phyloP scores from a whole-genome alignment of 53 echinoderm and acorn worm genomes.

The Actinopyga echinites region DNA sequence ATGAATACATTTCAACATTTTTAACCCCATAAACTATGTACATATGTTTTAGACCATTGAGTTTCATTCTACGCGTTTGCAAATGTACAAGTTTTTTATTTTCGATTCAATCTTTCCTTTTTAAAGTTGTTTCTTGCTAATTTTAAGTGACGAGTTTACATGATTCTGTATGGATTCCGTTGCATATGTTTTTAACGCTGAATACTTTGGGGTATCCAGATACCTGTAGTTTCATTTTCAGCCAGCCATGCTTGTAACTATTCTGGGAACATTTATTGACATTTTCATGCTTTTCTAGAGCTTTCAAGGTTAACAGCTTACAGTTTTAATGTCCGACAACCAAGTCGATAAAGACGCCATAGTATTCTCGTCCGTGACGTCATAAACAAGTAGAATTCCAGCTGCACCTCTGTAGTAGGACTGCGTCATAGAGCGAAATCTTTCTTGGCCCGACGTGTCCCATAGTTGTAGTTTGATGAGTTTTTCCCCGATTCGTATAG shows the following conservation, averaged over 20 bases:
- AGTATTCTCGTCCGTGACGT: slow-evolving; percentile 83
- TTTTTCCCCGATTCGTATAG: slow-evolving; percentile 58
- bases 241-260: not conserved
- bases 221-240: not conserved
- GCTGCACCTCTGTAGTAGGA: slow-evolving; percentile 92
- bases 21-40: too few species aligned
- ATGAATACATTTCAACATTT: too few species aligned
- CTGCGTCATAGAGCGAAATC: slow-evolving; percentile 96
- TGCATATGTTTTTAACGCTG: too few species aligned
- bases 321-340: slow-evolving; percentile 78
- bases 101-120: too few species aligned
- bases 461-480: slow-evolving; percentile 83
- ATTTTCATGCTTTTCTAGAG: too few species aligned
- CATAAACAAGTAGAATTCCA: slow-evolving; percentile 87
- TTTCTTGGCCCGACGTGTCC: slow-evolving; percentile 95
- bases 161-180: too few species aligned
- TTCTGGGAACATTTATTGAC: not conserved
- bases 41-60: too few species aligned
- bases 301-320: slow-evolving; percentile 12
- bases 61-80: too few species aligned
- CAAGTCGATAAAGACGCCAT: slow-evolving; percentile 69
- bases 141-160: too few species aligned
- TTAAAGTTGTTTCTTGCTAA: too few species aligned
- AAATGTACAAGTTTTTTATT: too few species aligned
- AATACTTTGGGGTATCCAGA: not conserved